Conservation (phyloP, 2,888 invertebrate species). For the Eupithecia insigniata region DNA sequence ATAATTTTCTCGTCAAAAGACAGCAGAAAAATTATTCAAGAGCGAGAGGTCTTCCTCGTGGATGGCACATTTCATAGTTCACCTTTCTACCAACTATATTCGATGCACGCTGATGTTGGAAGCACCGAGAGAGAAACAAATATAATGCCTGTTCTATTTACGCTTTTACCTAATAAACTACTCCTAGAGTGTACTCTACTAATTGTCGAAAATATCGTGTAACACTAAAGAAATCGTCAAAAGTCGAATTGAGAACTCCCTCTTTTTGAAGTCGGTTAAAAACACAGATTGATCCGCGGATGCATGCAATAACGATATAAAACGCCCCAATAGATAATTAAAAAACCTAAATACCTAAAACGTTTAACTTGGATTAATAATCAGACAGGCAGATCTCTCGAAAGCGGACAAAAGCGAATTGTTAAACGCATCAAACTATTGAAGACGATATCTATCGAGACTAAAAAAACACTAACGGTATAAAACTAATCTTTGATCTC, state of each 20-base stretch:
- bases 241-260: too few relatives aligned
- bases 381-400: constrained; percentile 15
- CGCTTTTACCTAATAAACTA: background rate
- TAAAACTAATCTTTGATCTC: constrained; percentile 50
- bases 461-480: constrained; percentile 42
- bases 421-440: constrained; percentile 12
- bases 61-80: background rate
- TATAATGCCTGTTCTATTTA: background rate
- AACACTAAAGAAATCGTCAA: too few relatives aligned
- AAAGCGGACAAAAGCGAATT: constrained; percentile 11
- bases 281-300: too few relatives aligned
- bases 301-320: background rate
- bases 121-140: background rate
- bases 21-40: too few relatives aligned
- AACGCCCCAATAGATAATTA: background rate
- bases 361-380: background rate
- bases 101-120: constrained; percentile 1
- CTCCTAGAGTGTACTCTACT: too few relatives aligned
- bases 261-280: too few relatives aligned
- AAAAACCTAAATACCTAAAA: background rate
- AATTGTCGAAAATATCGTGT: too few relatives aligned
- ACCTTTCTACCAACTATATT: background rate
- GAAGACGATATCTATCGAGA: constrained; percentile 35
- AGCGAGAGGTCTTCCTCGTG: constrained; percentile 1
- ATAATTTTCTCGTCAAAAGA: too few relatives aligned